A percentile compares a stretch with the other conserved stretches of the same genome.
Conservation (phyloP, 2,888 invertebrate genomes). For the Hypomecis atomaria region DNA sequence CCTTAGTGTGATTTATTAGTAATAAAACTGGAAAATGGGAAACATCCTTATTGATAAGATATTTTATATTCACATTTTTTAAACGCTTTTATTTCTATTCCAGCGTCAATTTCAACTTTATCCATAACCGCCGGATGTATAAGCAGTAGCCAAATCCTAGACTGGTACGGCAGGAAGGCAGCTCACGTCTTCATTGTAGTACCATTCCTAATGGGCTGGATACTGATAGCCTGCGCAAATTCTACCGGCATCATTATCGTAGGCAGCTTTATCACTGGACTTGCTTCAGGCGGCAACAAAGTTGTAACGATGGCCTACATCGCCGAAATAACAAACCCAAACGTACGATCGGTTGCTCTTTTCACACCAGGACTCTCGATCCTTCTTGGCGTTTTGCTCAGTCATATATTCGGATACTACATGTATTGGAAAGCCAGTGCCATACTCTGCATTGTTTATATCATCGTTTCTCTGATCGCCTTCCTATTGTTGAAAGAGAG, state of each 20-base stretch:
- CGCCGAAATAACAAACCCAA: constrained; percentile 46
- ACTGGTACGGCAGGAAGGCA: constrained; percentile 47
- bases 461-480: constrained; percentile 1
- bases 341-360: constrained; percentile 15
- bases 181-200: constrained; percentile 44
- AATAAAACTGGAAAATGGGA: no score
- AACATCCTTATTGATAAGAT: no score
- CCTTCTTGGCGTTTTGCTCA: constrained; percentile 9
- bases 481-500: constrained; percentile 49
- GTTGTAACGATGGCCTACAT: constrained; percentile 46
- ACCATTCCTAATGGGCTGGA: constrained; percentile 47
- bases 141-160: constrained; percentile 45
- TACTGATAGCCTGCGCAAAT: constrained; percentile 42
- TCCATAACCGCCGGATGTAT: constrained; percentile 48
- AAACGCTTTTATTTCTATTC: no score
- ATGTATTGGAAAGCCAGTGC: constrained; percentile 24
- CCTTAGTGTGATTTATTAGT: no score
- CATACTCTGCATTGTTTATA: constrained; percentile 15
- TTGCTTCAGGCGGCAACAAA: constrained; percentile 47
- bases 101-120: constrained; percentile 49
- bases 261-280: constrained; percentile 48
- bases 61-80: no score
- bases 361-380: constrained; percentile 11
- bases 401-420: constrained; percentile 27
- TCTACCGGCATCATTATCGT: constrained; percentile 42